Percentiles rank a stretch among this genome's conserved stretches.
Evolutionary conservation across 2,888 invertebrate genomes (phyloP).

Genomic region (Flexamia atlantica): DNA sequence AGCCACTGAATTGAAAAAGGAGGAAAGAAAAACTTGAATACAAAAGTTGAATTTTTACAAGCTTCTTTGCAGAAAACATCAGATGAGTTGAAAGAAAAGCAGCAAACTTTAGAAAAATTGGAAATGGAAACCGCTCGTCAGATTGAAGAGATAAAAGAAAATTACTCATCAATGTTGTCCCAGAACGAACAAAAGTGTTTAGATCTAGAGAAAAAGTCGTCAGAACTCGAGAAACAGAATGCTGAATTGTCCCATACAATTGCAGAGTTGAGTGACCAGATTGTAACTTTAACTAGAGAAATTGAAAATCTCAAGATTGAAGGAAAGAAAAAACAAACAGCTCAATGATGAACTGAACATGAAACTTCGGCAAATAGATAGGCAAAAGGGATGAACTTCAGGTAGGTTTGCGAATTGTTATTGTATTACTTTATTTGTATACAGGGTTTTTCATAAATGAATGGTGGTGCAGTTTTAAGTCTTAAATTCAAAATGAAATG

Average conservation of each 20-base stretch:
- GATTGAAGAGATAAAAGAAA: slow-evolving; percentile 41
- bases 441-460: too few species aligned
- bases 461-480: too few species aligned
- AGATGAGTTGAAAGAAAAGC: slow-evolving; percentile 67
- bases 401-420: too few species aligned
- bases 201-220: slow-evolving; percentile 17
- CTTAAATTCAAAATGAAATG: too few species aligned
- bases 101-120: slow-evolving; percentile 65
- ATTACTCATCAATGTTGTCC: slow-evolving; percentile 20
- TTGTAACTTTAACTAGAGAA: background rate
- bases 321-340: slow-evolving; percentile 59
- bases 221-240: background rate
- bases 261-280: background rate
- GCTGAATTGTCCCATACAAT: background rate
- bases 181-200: slow-evolving; percentile 37
- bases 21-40: slow-evolving; percentile 72
- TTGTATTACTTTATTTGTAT: too few species aligned
- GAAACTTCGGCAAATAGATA: slow-evolving; percentile 67
- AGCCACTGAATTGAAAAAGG: slow-evolving; percentile 64
- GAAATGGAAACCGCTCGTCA: slow-evolving; percentile 59
- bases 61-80: slow-evolving; percentile 67
- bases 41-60: slow-evolving; percentile 71
- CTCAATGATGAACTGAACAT: slow-evolving; percentile 55
- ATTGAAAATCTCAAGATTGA: slow-evolving; percentile 57
- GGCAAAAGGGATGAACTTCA: slow-evolving; percentile 50